Base-by-base conservation (phyloP, 2,797 vertebrate genomes). In the Peromyscus melanophrys region DNA sequence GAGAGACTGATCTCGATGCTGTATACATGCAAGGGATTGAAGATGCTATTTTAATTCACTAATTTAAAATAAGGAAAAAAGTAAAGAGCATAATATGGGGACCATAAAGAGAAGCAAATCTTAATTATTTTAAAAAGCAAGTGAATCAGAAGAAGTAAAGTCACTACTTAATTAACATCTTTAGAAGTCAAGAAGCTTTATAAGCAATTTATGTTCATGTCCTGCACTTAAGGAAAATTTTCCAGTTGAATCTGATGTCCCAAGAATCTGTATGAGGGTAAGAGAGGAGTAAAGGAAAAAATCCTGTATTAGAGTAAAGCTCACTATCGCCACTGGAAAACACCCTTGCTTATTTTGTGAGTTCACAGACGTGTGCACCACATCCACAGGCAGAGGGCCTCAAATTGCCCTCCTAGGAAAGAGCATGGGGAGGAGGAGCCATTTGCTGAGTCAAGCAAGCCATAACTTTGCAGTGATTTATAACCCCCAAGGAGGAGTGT, bases 91-190 rank as follows among this genome's bases (percentile, higher is more conserved):
- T 63, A 31, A n/a, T 83, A 52, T 63, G 59, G n/a, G 88, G 57
- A 57, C 81, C 27, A 40, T 81, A 85, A 76, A 85, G 3, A 90
- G 16, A 69, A 91, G 90, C 52, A 40, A 25, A 85, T 57, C 67
- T 67, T 81, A 61, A 59, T 92, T 81, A 71, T 85, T 86, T 90
- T 90, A 82, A 94, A 92, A 90, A 12, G 76, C 12, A 40, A 95
- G 7, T 69, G 31, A 86, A 93, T 76, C 82, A 37, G 19, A 96
- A 87, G 21, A 95, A 81, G 76, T 25, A 57, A 86, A 89, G 21
- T 46, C 75, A 55, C 59, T 43, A 78, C 21, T 93, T 63, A 90
- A 59, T 75, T 29, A 88, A 10, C 27, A 83, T 59, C 49, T 71
- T 23, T 75, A 19, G 6, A 23, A 55, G 1, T 49, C 65, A 89